Base-by-base conservation (phyloP, 2,888 invertebrate genomes). In the Nasonovia ribisnigri region DNA sequence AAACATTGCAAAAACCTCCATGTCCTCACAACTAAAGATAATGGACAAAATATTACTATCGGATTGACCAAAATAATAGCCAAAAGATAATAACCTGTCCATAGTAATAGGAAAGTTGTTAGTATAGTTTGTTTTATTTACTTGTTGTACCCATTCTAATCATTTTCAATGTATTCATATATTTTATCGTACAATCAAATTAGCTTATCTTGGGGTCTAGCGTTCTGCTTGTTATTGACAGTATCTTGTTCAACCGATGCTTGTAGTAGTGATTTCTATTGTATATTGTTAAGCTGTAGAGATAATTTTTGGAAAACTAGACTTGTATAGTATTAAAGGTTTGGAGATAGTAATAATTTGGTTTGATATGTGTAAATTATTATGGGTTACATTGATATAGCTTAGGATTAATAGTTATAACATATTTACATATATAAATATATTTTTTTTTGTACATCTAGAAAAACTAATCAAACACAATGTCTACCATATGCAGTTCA, bases 401-500 rank as follows among this genome's bases (percentile, higher is more conserved):
- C 29, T 36, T 11, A 88, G 0, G 1, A 26, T 36, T 36, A 88
- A 54, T 54, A 10, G 24, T 88, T 42, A 57, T n/a, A n/a, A 91
- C 10, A 3, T 26, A 57, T 86, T 8, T 43, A 43, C n/a, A 54
- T 84, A 46, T 43, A 84, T n/a, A n/a, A n/a, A n/a, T n/a, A n/a
- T n/a, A n/a, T n/a, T 84, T 57, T 84, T 91, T 57, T 84, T 57
- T 91, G 36, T 91, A 26, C 6, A 42, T 8, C 16, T 67, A 42
- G 60, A 42, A 60, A 91, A n/a, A 60, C n/a, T 57, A 91, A n/a
- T 46, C 43, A 11, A 24, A 26, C 43, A 43, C 42, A 24, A 91
- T 92, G 92, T 87, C 87, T 48, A 42, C 60, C 29, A 13, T 67
- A 42, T 67, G 16, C 20, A 88, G 48, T 87, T 92, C 87, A 29